Conservation (phyloP, 2,113 vertebrate species). For the Pavo muticus region DNA sequence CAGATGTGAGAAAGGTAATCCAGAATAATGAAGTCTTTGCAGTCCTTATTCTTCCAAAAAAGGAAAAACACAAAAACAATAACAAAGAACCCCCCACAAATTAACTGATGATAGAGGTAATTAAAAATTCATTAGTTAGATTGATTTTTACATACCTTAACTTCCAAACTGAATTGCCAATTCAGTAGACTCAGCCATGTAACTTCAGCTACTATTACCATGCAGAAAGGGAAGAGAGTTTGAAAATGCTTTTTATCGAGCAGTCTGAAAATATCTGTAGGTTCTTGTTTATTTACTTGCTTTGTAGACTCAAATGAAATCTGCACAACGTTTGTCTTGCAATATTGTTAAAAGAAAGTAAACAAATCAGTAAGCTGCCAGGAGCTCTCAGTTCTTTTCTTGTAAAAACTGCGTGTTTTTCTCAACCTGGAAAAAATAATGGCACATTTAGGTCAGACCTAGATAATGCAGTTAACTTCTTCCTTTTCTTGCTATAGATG, state of each 20-base stretch:
- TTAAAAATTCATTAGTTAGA: neutral
- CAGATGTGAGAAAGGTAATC: conserved; percentile 96
- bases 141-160: neutral
- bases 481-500: conserved; percentile 19
- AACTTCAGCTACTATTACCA: neutral
- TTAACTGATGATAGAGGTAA: neutral
- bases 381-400: neutral
- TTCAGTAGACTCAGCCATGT: neutral
- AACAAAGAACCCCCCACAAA: neutral
- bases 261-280: neutral
- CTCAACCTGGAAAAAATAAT: conserved; percentile 1
- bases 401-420: conserved; percentile 20
- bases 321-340: neutral
- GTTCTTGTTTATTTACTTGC: neutral
- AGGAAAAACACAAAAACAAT: neutral
- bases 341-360: conserved; percentile 28
- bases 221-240: neutral
- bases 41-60: neutral
- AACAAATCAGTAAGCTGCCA: conserved; percentile 47
- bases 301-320: conserved; percentile 1
- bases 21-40: neutral
- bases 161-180: neutral
- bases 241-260: neutral
- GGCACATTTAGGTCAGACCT: conserved; percentile 53
- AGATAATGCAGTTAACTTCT: conserved; percentile 17